Conservation (phyloP, 2,888 invertebrate species). For the Athetis lepigone region DNA sequence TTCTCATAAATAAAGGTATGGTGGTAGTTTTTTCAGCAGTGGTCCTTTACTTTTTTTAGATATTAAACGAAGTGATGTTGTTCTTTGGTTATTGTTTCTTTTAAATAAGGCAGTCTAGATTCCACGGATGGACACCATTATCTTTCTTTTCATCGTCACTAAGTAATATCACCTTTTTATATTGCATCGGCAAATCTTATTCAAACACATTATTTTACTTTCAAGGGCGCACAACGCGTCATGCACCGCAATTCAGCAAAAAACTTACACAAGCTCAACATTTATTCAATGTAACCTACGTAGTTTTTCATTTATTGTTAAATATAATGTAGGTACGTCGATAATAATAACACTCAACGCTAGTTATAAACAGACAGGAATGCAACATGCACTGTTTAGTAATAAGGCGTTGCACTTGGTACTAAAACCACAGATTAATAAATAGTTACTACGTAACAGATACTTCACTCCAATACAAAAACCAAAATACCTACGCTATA, state of each 20-base stretch:
- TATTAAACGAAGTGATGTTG: too few species aligned
- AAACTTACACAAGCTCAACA: slow-evolving; percentile 10
- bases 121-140: not conserved
- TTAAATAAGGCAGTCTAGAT: too few species aligned
- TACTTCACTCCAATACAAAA: too few species aligned
- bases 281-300: not conserved
- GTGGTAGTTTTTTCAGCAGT: too few species aligned
- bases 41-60: too few species aligned
- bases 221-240: slow-evolving; percentile 22
- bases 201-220: slow-evolving; percentile 22
- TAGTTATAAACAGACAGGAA: slow-evolving; percentile 18
- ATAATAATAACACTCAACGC: slow-evolving; percentile 29
- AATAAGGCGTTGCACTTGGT: slow-evolving; percentile 63
- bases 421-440: too few species aligned
- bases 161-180: not conserved
- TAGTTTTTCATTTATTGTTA: slow-evolving; percentile 7
- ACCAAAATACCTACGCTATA: too few species aligned
- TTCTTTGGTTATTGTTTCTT: too few species aligned
- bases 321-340: not conserved
- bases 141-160: not conserved
- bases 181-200: not conserved
- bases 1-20: too few species aligned
- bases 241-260: slow-evolving; percentile 6
- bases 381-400: slow-evolving; percentile 44
- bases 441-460: too few species aligned